Evolutionary conservation across 2,888 invertebrate species (phyloP).

Genomic region (Willowsia nigromaculata): DNA sequence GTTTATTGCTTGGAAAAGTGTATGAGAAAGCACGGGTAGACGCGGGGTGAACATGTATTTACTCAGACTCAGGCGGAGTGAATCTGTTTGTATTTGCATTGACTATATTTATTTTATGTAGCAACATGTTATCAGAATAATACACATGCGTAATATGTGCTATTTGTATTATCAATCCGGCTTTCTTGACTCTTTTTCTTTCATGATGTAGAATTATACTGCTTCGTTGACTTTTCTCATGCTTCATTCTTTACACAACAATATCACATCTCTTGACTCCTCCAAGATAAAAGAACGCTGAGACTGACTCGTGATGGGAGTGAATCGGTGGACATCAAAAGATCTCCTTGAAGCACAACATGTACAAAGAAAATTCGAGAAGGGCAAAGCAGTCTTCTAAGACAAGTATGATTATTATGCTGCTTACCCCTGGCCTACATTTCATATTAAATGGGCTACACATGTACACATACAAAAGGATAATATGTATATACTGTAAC

Average conservation of each 20-base stretch:
- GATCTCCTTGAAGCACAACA: conserved; percentile 2
- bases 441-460: neutral
- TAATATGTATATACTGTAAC: neutral
- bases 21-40: too few relatives aligned
- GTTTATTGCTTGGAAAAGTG: neutral
- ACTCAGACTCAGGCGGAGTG: too few relatives aligned
- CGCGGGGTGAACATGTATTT: too few relatives aligned
- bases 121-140: too few relatives aligned
- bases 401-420: too few relatives aligned
- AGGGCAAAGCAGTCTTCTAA: neutral
- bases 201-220: too few relatives aligned
- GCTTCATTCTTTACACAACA: neutral
- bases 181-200: neutral
- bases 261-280: conserved; percentile 29
- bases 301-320: neutral
- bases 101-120: too few relatives aligned
- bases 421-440: conserved; percentile 24
- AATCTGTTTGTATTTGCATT: too few relatives aligned
- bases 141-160: too few relatives aligned
- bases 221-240: conserved; percentile 14
- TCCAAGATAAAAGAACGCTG: neutral
- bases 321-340: conserved; percentile 47
- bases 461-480: neutral
- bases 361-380: conserved; percentile 24
- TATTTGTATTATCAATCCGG: too few relatives aligned